Base-by-base conservation (phyloP, 2,797 vertebrate species). In the Eulemur rubriventer region DNA sequence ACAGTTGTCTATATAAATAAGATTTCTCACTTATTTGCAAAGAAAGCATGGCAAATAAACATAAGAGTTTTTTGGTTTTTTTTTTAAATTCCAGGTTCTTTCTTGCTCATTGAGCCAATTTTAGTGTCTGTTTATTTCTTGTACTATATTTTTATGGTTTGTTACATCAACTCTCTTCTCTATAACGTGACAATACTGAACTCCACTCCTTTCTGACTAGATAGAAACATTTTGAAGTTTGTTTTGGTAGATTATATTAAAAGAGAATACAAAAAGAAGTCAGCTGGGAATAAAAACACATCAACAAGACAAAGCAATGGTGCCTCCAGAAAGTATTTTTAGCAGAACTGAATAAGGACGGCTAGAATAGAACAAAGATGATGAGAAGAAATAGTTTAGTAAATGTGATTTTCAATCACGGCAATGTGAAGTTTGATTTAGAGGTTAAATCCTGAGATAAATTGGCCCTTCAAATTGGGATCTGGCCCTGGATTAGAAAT, bases 201-300 rank as follows among this genome's bases (percentile, higher is more conserved):
- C 7, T 65, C 52, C 4, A 59, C 33, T 82, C 22, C 48, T 93
- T 81, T 72, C n/a, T 80, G 41, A 72, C 26, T 43, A 61, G 61
- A 55, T 43, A 78, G 46, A 4, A 79, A 18, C 11, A 82, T 76
- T 91, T 55, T 96, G 48, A 76, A 80, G 46, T 82, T 91, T 91
- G 80, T 79, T 95, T 89, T 81, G 69, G 43, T 78, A 55, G n/a
- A 61, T 91, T 75, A 70, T 69, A 88, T 91, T 55, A 69, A 87
- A 85, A 94, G 33, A 75, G n/a, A 92, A 82, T 20, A 87, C 30
- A 61, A 11, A 50, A 48, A 50, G 33, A 55, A 80, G 38, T 84
- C 43, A 76, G 6, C 14, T 67, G 30, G 69, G 28, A 79, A 90
- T 63, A 80, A 80, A 96, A 95, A 35, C 26, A 72, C 7, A 38